phyloP scores from a whole-genome alignment of 2,797 vertebrate genomes.

The Phalanger gymnotis region DNA sequence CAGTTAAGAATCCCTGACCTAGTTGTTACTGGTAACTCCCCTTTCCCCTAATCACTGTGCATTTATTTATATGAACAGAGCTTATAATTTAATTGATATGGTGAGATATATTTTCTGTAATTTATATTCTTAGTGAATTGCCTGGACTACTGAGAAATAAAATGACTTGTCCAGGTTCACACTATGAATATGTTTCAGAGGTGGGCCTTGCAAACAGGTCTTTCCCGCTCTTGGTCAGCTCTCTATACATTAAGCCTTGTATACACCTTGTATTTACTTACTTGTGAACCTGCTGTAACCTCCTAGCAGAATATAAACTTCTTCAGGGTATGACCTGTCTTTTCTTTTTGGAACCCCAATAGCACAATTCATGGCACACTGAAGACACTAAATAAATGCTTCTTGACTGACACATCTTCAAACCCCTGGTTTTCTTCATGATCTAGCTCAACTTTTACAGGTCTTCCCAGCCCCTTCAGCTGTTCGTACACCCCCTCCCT shows the following conservation, averaged over 20 bases:
- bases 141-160: neutral
- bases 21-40: neutral
- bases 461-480: neutral
- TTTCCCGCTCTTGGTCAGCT: neutral
- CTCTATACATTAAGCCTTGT: neutral
- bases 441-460: neutral
- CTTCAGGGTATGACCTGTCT: neutral
- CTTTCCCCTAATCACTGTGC: neutral
- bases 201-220: neutral
- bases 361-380: neutral
- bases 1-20: neutral
- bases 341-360: neutral
- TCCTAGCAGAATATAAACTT: neutral
- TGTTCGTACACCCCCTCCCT: neutral
- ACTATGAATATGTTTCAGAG: neutral
- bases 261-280: neutral
- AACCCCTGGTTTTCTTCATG: neutral
- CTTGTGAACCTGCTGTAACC: neutral
- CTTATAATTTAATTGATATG: neutral
- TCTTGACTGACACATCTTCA: neutral
- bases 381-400: neutral
- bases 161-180: neutral
- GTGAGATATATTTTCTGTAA: neutral
- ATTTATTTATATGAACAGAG: neutral
- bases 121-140: neutral